Evolutionary conservation across 2,113 vertebrate species (phyloP).

Genomic region (Dipodomys spectabilis): DNA sequence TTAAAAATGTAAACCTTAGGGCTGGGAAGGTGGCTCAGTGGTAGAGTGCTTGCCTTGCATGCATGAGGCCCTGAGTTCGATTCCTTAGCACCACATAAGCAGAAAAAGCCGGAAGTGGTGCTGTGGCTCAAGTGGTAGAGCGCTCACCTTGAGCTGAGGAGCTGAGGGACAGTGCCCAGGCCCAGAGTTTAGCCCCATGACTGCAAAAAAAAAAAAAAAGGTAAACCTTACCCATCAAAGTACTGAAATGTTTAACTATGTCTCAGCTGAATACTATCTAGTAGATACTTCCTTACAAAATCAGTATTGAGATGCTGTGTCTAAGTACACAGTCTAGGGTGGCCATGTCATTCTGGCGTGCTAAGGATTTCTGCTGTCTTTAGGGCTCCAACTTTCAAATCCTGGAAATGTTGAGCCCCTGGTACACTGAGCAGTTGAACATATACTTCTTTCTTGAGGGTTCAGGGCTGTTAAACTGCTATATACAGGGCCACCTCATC

Average conservation of each 20-base stretch:
- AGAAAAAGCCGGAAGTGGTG: too few relatives aligned
- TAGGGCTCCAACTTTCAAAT: neutral
- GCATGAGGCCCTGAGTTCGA: too few relatives aligned
- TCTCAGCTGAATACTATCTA: neutral
- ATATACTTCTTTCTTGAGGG: neutral
- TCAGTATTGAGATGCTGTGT: neutral
- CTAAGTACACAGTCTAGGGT: neutral
- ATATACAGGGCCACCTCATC: rapidly evolving
- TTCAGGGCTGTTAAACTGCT: neutral
- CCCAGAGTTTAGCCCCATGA: too few relatives aligned
- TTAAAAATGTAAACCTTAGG: slow-evolving; percentile 2
- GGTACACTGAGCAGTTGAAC: neutral
- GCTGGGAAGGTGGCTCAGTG: too few relatives aligned
- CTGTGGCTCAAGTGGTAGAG: too few relatives aligned
- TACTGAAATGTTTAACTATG: neutral
- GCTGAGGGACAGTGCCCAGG: too few relatives aligned
- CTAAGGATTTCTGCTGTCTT: neutral
- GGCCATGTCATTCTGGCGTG: neutral
- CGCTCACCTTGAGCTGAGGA: too few relatives aligned
- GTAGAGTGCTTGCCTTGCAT: too few relatives aligned
- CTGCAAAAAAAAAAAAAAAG: neutral
- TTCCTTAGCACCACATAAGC: too few relatives aligned
- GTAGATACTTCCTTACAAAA: neutral
- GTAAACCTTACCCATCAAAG: neutral
- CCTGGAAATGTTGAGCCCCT: neutral